A percentile compares a stretch with the other conserved stretches of the same genome.
phyloP scores from a whole-genome alignment of 2,797 vertebrate species.

The Etheostoma nigrum region DNA sequence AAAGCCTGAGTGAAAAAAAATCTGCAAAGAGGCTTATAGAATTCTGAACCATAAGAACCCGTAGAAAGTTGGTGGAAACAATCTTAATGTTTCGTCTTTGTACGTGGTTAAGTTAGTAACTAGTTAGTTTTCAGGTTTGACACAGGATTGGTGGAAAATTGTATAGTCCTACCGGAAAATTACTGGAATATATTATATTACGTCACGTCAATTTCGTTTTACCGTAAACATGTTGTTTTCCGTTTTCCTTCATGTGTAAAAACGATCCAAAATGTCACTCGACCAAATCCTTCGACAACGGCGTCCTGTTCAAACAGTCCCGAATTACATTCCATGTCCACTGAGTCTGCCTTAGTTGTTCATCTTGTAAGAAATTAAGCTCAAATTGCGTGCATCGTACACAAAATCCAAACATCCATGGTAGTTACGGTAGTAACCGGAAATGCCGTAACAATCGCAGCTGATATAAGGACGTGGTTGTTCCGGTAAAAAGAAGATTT shows the following conservation, averaged over 20 bases:
- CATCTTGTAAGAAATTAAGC: not conserved
- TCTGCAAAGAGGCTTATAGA: too few species aligned
- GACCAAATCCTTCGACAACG: rapidly evolving
- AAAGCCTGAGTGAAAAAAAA: not conserved
- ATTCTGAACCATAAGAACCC: too few species aligned
- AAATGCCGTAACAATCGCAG: conserved; percentile 65
- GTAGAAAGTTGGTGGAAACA: not conserved
- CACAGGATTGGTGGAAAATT: not conserved
- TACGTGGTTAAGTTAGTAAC: not conserved
- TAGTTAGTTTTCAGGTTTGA: not conserved
- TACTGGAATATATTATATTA: conserved; percentile 29
- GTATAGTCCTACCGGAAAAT: conserved; percentile 33
- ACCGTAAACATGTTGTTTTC: conserved; percentile 50
- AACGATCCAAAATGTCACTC: not conserved
- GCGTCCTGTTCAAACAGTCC: rapidly evolving
- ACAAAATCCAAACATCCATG: too few species aligned
- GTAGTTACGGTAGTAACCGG: conserved; percentile 63
- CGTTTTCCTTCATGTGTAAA: not conserved
- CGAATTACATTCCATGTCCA: rapidly evolving
- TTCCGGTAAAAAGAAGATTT: conserved; percentile 74
- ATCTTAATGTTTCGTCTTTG: not conserved
- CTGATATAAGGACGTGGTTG: conserved; percentile 76
- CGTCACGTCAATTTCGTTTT: conserved; percentile 44
- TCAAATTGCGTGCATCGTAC: not conserved
- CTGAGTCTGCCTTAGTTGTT: rapidly evolving